A percentile compares a stretch with the other conserved stretches of the same genome.
phyloP scores from a whole-genome alignment of 2,888 invertebrate species.

The Lysandra coridon region DNA sequence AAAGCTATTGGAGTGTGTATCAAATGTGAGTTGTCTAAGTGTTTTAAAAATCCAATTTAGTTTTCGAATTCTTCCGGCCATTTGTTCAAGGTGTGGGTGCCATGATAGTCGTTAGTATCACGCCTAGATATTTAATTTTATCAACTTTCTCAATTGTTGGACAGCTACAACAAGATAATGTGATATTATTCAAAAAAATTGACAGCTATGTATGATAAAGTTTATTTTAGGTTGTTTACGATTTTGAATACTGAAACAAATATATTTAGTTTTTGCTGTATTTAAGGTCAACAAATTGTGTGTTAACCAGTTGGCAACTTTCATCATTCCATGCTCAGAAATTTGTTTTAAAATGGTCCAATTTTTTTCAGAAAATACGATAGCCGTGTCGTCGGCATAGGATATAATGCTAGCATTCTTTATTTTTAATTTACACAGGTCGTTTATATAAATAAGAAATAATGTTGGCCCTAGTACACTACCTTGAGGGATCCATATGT shows the following conservation, averaged over 20 bases:
- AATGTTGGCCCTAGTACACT: background rate
- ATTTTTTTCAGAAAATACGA: background rate
- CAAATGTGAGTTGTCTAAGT: no score
- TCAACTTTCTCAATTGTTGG: background rate
- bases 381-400: background rate
- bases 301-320: background rate
- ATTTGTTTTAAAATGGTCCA: background rate
- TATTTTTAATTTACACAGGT: background rate
- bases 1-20: no score
- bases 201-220: background rate
- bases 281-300: background rate
- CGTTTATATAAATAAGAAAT: background rate
- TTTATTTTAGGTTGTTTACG: background rate
- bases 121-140: background rate
- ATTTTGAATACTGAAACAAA: background rate
- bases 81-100: background rate
- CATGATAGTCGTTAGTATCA: background rate
- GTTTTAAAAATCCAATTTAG: no score
- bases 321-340: background rate
- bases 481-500: background rate
- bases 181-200: background rate
- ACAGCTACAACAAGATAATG: background rate
- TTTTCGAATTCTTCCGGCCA: background rate
- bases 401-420: background rate
- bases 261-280: background rate